These are phyloP conservation scores for Schizothorax lantsangensis DNA, from an alignment of 2,797 vertebrate genomes.

Conservation along the genomic window DNA sequence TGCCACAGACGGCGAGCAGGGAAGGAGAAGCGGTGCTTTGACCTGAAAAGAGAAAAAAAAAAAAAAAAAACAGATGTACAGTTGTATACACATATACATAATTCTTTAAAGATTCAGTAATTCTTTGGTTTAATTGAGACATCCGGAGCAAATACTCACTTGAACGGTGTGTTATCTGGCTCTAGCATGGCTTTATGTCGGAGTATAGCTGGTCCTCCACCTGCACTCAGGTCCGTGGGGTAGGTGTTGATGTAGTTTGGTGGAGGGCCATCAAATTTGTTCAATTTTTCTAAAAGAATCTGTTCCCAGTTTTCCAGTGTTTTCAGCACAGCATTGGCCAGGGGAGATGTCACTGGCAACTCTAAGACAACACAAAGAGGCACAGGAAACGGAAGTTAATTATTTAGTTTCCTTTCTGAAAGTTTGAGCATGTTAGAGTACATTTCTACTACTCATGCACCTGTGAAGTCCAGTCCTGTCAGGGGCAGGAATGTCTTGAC, in stretches of 20 bases:
- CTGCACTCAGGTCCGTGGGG: conserved; percentile 85
- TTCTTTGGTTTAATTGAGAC: neutral
- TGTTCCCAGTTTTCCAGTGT: conserved; percentile 97
- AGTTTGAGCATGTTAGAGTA: conserved; percentile 6
- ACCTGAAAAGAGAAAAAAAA: conserved; percentile 73
- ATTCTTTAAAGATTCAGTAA: neutral
- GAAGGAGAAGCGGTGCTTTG: conserved; percentile 91
- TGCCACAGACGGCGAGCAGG: conserved; percentile 95
- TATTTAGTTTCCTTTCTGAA: neutral
- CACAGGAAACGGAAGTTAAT: neutral
- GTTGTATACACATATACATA: neutral
- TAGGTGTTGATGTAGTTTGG: conserved; percentile 96
- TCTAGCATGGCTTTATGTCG: conserved; percentile 98
- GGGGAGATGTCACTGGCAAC: conserved; percentile 91
- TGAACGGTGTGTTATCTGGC: conserved; percentile 98
- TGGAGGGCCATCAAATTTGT: conserved; percentile 94
- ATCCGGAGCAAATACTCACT: conserved; percentile 75
- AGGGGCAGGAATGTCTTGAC: conserved; percentile 95
- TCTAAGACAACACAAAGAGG: conserved; percentile 75
- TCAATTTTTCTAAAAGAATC: conserved; percentile 90
- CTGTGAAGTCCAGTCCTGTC: conserved; percentile 91
- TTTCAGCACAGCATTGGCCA: conserved; percentile 92
- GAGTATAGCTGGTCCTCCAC: conserved; percentile 89
- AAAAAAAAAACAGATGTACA: neutral
- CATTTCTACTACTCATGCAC: conserved; percentile 71